Evolutionary conservation across 1,140 invertebrate species (phyloP).

Genomic region (Bombus superbus): DNA sequence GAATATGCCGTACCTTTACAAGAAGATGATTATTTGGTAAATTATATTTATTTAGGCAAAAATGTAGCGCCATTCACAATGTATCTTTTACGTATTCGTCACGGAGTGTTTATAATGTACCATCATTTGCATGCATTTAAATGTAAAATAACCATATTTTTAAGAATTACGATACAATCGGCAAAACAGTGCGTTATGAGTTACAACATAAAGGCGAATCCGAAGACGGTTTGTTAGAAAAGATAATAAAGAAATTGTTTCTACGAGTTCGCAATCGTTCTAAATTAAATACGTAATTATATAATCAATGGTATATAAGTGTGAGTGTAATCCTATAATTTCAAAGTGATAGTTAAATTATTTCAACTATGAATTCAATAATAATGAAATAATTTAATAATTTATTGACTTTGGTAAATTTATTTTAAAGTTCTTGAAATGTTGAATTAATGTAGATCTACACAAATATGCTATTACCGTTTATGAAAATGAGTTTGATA

Average conservation of each 20-base stretch:
- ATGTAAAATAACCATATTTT: background rate
- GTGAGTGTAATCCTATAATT: background rate
- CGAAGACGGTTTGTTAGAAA: background rate
- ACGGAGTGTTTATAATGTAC: constrained; percentile 9
- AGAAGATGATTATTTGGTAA: background rate
- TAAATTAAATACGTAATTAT: background rate
- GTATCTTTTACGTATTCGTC: background rate
- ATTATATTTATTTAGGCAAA: background rate
- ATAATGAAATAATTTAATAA: constrained; percentile 2
- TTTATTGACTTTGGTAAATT: background rate
- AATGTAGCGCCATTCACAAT: background rate
- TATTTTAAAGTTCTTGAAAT: constrained; percentile 5
- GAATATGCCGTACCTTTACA: background rate
- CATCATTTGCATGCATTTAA: constrained; percentile 2
- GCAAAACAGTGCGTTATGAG: background rate
- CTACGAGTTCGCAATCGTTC: background rate
- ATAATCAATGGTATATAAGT: background rate
- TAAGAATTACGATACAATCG: background rate
- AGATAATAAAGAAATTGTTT: background rate
- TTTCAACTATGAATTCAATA: background rate
- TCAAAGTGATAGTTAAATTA: background rate
- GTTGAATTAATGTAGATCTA: background rate
- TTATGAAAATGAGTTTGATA: background rate
- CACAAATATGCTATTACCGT: background rate
- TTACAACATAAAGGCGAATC: background rate